Evolutionary conservation across 2,113 vertebrate species (phyloP), one percentile per base, ranked within the genome.

Genomic region (Cisticola juncidis): DNA sequence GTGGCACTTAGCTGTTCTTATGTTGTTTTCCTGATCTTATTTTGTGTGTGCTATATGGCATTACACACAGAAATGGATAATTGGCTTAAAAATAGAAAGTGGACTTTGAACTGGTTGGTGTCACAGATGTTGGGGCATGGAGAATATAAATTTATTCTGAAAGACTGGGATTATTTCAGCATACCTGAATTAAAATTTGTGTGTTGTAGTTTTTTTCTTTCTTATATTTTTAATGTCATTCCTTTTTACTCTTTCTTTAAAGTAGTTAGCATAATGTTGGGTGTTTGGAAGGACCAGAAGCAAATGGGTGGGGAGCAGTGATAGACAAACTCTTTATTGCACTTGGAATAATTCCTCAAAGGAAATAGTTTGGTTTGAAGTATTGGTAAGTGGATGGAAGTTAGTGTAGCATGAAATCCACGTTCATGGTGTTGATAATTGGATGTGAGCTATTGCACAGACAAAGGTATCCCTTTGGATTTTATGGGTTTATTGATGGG

Each of bases 401-500:
- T 81, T 29, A 42, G 83, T 66, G 56, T 64, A 44, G 87, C 66
- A 36, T 81, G 81, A 93, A 90, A 90, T 93, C 61, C 13, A 0
- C 54, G 12, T 65, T 93, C 73, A 60, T 84, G 74, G 56, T 51
- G 77, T 31, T 65, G 51, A 16, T 71, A 61, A 61, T 76, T 81
- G 66, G 51, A 56, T 64, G 57, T 35, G 70, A 93, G 57, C 45
- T 85, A 14, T 87, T 91, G 44, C 29, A 35, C 3, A 29, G 51
- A 6, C 5, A 5, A 53, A 6, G 14, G 25, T 16, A 70, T 76
- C 87, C 70, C 56, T 56, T 81, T 28, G 65, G 70, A 81, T 88
- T 94, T 81, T 53, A 70, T 77, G 56, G 54, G n/a, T 77, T 93
- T 86, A 71, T 83, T 86, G 80, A 90, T 83, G 82, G 73, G 47